Conservation (phyloP, 2,113 vertebrate genomes). For the Tautogolabrus adspersus region DNA sequence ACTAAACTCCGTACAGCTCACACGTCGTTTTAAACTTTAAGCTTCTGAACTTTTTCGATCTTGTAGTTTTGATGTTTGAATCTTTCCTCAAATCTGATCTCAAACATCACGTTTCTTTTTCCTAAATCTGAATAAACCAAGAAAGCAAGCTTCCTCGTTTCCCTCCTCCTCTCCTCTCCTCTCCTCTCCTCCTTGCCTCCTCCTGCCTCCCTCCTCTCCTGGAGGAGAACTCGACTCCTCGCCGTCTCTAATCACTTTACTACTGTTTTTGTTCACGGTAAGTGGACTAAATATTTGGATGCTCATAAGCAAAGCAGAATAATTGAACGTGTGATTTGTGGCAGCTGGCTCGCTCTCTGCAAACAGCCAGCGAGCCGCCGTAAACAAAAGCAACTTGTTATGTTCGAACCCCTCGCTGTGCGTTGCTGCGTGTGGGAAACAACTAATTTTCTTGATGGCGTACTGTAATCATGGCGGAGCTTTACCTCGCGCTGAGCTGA, state of each 20-base stretch:
- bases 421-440: slow-evolving; percentile 77
- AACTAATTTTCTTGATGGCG: slow-evolving; percentile 89
- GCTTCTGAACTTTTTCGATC: too few relatives aligned
- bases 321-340: slow-evolving; percentile 85
- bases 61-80: too few relatives aligned
- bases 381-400: slow-evolving; percentile 90
- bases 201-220: slow-evolving; percentile 28
- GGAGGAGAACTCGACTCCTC: slow-evolving; percentile 84
- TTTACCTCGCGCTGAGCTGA: slow-evolving; percentile 82
- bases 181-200: slow-evolving; percentile 16
- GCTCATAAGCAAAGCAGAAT: slow-evolving; percentile 87
- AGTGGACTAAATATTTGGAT: slow-evolving; percentile 94
- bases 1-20: too few relatives aligned
- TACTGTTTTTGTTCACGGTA: slow-evolving; percentile 89
- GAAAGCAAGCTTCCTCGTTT: not conserved
- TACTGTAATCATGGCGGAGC: slow-evolving; percentile 85
- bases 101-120: too few relatives aligned
- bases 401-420: slow-evolving; percentile 84
- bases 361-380: slow-evolving; percentile 85
- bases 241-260: slow-evolving; percentile 85
- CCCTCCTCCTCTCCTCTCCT: not conserved
- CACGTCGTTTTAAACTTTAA: too few relatives aligned
- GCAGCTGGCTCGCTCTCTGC: slow-evolving; percentile 87
- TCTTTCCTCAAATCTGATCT: too few relatives aligned
- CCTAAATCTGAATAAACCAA: not conserved